Evolutionary conservation across 2,113 vertebrate genomes (phyloP).

Genomic region (Candoia aspera): DNA sequence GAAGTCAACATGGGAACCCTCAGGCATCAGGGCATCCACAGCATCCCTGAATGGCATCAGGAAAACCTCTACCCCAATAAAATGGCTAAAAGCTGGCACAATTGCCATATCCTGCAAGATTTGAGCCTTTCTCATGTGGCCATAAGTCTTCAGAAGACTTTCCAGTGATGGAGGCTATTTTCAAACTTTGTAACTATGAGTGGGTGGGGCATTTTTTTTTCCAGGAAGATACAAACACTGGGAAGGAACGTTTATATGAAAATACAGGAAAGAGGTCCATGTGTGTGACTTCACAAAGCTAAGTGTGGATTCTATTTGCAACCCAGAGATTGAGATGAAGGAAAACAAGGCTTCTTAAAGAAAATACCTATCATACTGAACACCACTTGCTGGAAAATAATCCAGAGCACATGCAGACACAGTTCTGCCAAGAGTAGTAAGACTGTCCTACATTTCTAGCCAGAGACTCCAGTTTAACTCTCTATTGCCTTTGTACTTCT

Average conservation of each 20-base stretch:
- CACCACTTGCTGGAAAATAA: constrained; percentile 10
- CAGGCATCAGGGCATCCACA: neutral
- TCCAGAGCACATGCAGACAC: constrained; percentile 1
- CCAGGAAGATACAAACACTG: neutral
- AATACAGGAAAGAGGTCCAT: neutral
- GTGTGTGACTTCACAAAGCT: neutral
- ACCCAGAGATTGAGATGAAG: neutral
- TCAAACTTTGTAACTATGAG: neutral
- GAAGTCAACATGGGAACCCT: no score
- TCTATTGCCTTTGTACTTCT: neutral
- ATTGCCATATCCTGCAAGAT: neutral
- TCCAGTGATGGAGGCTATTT: neutral
- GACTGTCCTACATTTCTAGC: neutral
- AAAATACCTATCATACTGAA: neutral
- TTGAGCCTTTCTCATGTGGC: neutral
- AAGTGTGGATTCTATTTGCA: neutral
- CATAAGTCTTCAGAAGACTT: neutral
- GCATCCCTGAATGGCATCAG: neutral
- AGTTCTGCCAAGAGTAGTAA: neutral
- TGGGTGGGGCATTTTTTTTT: neutral
- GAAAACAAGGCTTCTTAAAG: neutral
- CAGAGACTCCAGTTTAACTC: neutral
- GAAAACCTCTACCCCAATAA: neutral
- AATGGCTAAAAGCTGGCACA: neutral
- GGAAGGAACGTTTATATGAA: neutral